Evolutionary conservation across 2,888 invertebrate genomes (phyloP).

Genomic region (Atethmia centrago): DNA sequence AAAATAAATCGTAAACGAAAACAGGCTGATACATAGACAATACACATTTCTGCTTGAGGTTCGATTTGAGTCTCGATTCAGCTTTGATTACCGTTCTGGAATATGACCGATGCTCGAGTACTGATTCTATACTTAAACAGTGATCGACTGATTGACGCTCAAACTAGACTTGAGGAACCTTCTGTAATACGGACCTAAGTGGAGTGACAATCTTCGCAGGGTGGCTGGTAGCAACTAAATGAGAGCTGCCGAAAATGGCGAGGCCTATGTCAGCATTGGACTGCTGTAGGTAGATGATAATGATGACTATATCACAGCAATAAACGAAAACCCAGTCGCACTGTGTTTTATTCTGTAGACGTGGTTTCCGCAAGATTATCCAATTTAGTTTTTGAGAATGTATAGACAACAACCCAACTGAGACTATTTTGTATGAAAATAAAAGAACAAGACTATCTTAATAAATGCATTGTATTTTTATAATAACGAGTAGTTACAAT

Average conservation of each 20-base stretch:
- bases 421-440: background rate
- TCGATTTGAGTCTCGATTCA: too few species aligned
- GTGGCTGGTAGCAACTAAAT: background rate
- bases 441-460: conserved; percentile 28
- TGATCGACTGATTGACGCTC: too few species aligned
- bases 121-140: too few species aligned
- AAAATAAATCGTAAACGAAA: too few species aligned
- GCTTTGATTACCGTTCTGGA: too few species aligned
- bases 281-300: too few species aligned
- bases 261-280: background rate
- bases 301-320: background rate
- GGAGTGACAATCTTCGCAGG: background rate
- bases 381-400: background rate
- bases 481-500: conserved; percentile 53
- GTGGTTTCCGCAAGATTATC: too few species aligned
- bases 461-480: conserved; percentile 62
- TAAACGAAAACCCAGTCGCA: background rate
- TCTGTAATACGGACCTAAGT: too few species aligned
- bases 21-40: too few species aligned
- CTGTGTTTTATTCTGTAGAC: background rate
- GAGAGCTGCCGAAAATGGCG: background rate
- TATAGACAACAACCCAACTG: background rate
- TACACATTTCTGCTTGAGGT: too few species aligned
- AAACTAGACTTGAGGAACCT: too few species aligned
- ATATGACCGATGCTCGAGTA: too few species aligned